phyloP scores from a whole-genome alignment of 2,113 vertebrate species.

The Illadopsis cleaveri region DNA sequence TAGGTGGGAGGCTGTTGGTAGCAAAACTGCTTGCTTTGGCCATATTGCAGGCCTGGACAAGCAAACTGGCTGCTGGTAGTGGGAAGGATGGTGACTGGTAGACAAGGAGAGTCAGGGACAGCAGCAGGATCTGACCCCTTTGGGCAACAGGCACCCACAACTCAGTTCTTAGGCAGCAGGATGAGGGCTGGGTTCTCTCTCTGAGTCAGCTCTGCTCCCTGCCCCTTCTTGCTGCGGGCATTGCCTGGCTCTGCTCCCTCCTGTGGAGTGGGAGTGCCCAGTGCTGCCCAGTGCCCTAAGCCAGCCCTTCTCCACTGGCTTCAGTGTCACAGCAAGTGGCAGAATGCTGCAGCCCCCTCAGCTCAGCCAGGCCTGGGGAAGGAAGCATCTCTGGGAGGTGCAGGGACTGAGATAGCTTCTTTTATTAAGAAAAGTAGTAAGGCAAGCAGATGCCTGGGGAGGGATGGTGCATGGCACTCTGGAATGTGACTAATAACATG shows the following conservation, averaged over 20 bases:
- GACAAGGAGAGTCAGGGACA: not conserved
- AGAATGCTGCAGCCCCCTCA: not conserved
- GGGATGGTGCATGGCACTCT: not conserved
- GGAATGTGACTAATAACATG: conserved; percentile 40
- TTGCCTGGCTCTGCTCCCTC: not conserved
- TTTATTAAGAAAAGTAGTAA: not conserved
- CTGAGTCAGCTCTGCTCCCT: not conserved
- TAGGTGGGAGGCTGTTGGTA: not conserved
- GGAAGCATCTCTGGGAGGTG: not conserved
- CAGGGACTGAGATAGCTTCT: not conserved
- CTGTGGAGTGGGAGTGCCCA: not conserved
- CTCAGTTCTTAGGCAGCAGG: not conserved
- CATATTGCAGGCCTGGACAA: not conserved
- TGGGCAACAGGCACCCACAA: not conserved
- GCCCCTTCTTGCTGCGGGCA: not conserved
- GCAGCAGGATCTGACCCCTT: not conserved
- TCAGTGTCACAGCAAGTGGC: not conserved
- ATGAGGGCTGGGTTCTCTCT: not conserved
- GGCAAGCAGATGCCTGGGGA: not conserved
- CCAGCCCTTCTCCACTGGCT: not conserved
- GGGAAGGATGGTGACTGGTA: not conserved
- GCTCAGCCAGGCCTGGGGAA: not conserved
- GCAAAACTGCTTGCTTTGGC: not conserved
- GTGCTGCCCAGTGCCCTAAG: not conserved
- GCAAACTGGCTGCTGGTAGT: not conserved